Percentiles rank a stretch among this genome's conserved stretches.
Conservation (phyloP, 1,140 invertebrate genomes). For the Calycopis cecrops region DNA sequence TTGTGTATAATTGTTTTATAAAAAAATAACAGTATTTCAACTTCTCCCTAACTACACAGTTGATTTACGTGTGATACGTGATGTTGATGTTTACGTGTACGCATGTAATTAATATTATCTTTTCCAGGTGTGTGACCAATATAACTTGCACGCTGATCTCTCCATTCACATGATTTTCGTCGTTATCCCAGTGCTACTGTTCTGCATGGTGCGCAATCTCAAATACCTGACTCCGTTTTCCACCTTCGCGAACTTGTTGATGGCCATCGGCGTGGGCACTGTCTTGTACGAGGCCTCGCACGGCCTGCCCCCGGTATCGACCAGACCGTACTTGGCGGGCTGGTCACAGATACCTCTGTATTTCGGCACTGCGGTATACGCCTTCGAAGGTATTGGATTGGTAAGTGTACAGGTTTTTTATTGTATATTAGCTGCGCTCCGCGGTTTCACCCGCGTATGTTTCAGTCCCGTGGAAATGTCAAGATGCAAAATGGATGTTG, state of each 20-base stretch:
- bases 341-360: constrained; percentile 80
- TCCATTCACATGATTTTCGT: constrained; percentile 83
- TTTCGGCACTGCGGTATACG: constrained; percentile 86
- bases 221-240: constrained; percentile 85
- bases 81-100: too few relatives aligned
- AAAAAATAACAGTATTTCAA: too few relatives aligned
- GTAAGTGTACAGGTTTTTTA: constrained; percentile 63
- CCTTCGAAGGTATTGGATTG: constrained; percentile 87
- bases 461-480: too few relatives aligned
- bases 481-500: too few relatives aligned
- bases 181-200: constrained; percentile 82
- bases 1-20: too few relatives aligned
- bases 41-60: too few relatives aligned
- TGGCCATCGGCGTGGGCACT: constrained; percentile 79
- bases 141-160: constrained; percentile 76
- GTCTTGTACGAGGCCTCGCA: constrained; percentile 83
- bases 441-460: too few relatives aligned
- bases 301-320: constrained; percentile 78
- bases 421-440: too few relatives aligned
- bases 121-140: constrained; percentile 79
- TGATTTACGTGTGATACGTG: too few relatives aligned
- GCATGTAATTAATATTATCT: too few relatives aligned
- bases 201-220: constrained; percentile 85
- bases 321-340: constrained; percentile 75
- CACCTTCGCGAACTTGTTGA: constrained; percentile 82